Base-by-base conservation (phyloP, 2,797 vertebrate genomes). In the Streptopelia turtur region DNA sequence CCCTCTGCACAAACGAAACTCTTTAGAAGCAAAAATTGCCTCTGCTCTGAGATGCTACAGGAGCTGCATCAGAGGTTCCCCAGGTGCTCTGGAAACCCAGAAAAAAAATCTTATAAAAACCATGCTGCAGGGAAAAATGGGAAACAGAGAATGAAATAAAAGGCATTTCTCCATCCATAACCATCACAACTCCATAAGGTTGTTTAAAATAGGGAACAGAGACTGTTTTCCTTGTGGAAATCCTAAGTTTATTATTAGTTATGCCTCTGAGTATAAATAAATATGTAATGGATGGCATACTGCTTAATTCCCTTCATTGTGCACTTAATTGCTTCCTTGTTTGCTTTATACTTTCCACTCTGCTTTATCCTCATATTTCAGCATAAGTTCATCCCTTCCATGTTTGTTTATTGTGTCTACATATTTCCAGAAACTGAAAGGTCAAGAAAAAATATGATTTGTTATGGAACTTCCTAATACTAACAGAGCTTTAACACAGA, bases 181-280 rank as follows among this genome's bases (percentile, higher is more conserved):
- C 37, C 49, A 65, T 21, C 78, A 9, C 24, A 27, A 16, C 41
- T 55, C 90, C 64, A 39, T n/a, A 31, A 45, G 37, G 63, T 37
- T 84, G 83, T 87, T 96, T 93, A 64, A 92, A 94, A 64, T 50
- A 70, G 37, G 74, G 80, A 94, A 94, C 33, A 68, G 80, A 72
- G 66, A 50, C 61, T 60, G 83, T 94, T 91, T 95, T 57, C 90
- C 47, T 79, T 60, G 70, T 95, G 88, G 91, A 94, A 96, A 90
- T 80, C 92, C 83, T 71, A 9, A 87, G 79, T 93, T 95, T 94
- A 85, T 94, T 97, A 95, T 95, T 94, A 95, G 83, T 95, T 96
- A 87, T 91, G 88, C 80, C 94, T 90, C 39, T 14, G 49, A 91
- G 83, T 94, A 90, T 92, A 95, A 97, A 96, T 83, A 94, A 84